phyloP scores from a whole-genome alignment of 2,113 vertebrate species.

The Pipa parva region DNA sequence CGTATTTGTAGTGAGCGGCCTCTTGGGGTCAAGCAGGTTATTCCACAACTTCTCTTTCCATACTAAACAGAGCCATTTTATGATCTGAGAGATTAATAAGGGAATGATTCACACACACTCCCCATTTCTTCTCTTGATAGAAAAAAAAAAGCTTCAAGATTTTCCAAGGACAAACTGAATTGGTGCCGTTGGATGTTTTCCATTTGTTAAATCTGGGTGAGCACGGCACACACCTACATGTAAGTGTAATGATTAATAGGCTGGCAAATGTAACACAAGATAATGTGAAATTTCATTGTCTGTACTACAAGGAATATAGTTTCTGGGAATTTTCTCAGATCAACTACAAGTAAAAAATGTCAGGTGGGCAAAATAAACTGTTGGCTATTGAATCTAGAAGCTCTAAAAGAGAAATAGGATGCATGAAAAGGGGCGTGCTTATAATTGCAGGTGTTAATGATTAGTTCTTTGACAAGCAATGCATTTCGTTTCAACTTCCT shows the following conservation, averaged over 20 bases:
- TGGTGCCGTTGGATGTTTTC: neutral
- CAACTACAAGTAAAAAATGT: too few species aligned
- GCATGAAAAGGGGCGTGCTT: too few species aligned
- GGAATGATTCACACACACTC: conserved; percentile 15
- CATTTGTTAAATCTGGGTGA: neutral
- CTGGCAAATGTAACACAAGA: neutral
- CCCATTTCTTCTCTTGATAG: neutral
- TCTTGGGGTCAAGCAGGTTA: conserved; percentile 12
- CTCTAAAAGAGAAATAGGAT: too few species aligned
- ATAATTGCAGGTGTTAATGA: too few species aligned
- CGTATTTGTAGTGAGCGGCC: conserved; percentile 11
- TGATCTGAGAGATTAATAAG: conserved; percentile 34
- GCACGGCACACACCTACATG: neutral
- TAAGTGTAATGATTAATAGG: neutral
- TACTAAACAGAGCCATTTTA: conserved; percentile 15
- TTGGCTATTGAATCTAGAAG: too few species aligned
- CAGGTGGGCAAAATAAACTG: too few species aligned
- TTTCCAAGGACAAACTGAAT: neutral
- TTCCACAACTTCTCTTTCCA: conserved; percentile 26
- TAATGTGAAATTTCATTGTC: neutral
- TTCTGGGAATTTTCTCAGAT: too few species aligned
- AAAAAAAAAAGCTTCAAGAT: neutral
- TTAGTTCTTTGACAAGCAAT: too few species aligned
- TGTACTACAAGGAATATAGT: neutral
- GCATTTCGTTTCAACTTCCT: too few species aligned